These are phyloP conservation scores for Mesitornis unicolor DNA, from an alignment of 2,113 vertebrate species.

Conservation along the genomic window DNA sequence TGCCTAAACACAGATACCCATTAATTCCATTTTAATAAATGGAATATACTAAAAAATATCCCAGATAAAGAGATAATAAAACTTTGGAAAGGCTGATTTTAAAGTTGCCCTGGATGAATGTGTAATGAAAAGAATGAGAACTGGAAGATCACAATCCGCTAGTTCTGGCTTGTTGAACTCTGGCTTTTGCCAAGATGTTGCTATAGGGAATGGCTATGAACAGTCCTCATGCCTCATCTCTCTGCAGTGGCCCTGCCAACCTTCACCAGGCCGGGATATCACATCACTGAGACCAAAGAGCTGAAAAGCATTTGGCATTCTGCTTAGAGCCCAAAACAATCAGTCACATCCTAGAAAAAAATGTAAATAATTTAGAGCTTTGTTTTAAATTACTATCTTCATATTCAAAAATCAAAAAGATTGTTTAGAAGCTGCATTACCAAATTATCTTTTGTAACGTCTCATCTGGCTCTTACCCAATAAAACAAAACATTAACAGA, in stretches of 20 bases:
- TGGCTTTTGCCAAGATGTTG: not conserved
- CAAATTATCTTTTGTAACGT: not conserved
- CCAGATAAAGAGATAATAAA: not conserved
- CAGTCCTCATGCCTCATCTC: not conserved
- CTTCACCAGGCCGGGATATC: not conserved
- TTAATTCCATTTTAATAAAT: not conserved
- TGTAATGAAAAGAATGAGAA: not conserved
- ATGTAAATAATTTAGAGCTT: not conserved
- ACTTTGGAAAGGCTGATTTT: not conserved
- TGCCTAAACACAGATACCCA: not conserved
- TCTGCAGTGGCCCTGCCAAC: not conserved
- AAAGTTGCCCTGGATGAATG: not conserved
- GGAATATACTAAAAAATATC: not conserved
- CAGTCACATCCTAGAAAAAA: not conserved
- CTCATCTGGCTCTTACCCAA: not conserved
- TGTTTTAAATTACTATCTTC: not conserved
- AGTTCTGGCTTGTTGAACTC: not conserved
- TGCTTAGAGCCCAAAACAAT: not conserved
- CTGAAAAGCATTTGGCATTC: not conserved
- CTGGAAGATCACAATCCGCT: not conserved
- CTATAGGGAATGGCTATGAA: not conserved
- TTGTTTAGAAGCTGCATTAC: not conserved
- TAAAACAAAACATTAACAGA: not conserved
- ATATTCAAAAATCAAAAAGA: not conserved
- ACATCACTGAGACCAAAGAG: not conserved